Conservation (phyloP, 2,113 vertebrate genomes). For the Callospermophilus lateralis region DNA sequence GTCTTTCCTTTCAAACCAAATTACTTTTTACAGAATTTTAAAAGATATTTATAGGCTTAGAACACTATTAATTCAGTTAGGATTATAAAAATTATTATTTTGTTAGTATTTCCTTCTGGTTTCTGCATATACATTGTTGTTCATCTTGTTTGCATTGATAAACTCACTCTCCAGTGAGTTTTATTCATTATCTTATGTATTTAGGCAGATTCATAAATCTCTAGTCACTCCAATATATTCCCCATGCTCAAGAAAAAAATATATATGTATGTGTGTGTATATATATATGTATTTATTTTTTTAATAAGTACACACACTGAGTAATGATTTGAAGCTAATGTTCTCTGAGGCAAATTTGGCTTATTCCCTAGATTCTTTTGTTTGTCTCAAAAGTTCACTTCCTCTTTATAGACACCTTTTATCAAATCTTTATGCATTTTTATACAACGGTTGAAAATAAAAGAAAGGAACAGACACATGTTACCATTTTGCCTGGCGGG, state of each 20-base stretch:
- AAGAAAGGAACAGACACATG: neutral
- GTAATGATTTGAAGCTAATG: neutral
- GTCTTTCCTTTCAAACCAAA: neutral
- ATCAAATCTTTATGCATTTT: conserved; percentile 9
- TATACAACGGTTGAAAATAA: conserved; percentile 32
- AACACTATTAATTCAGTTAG: neutral
- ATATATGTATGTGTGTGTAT: too few species aligned
- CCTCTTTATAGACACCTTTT: neutral
- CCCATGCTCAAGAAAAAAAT: neutral
- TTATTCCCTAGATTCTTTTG: neutral
- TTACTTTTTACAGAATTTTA: neutral
- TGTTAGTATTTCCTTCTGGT: conserved; percentile 20
- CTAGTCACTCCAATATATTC: neutral
- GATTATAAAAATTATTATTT: neutral
- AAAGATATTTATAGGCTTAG: neutral
- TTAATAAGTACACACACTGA: neutral
- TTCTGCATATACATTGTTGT: neutral
- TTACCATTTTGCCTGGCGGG: conserved; percentile 90
- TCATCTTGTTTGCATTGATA: neutral
- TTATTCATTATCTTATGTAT: neutral
- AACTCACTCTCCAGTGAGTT: neutral
- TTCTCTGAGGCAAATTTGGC: neutral
- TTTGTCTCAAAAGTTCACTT: neutral
- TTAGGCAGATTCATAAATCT: conserved; percentile 34
- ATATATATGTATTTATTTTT: too few species aligned